A percentile compares a stretch with the other conserved stretches of the same genome.
These are phyloP conservation scores for Petaurus breviceps DNA, from an alignment of 2,113 vertebrate species.

Conservation along the genomic window DNA sequence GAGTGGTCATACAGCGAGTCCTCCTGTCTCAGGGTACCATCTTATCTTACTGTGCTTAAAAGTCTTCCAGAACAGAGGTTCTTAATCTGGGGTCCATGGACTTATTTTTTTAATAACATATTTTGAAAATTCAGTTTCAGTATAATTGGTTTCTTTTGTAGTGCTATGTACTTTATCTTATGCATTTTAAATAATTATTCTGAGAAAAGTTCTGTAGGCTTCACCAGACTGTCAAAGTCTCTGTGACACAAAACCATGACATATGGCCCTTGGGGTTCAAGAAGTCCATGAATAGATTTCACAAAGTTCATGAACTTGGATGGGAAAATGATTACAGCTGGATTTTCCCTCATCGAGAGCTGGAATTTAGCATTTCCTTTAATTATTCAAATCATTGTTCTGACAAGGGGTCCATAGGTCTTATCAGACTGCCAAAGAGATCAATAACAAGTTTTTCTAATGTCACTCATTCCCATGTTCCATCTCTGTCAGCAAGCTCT, in stretches of 20 bases:
- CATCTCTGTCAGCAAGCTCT: not conserved
- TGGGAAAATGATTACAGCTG: not conserved
- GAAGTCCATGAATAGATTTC: not conserved
- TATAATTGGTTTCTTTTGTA: not conserved
- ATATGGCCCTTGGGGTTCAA: not conserved
- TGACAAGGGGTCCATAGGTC: not conserved
- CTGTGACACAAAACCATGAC: not conserved
- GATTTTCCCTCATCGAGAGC: not conserved
- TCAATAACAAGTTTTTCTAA: not conserved
- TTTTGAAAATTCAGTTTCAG: not conserved
- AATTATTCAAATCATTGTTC: not conserved
- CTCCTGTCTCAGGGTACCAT: not conserved
- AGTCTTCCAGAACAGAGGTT: not conserved
- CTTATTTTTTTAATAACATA: not conserved
- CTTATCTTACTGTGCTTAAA: not conserved
- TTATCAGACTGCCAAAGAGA: not conserved
- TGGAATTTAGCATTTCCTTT: not conserved
- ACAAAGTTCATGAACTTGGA: not conserved
- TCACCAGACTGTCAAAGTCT: not conserved
- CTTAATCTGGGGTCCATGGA: not conserved
- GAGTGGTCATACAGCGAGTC: not conserved
- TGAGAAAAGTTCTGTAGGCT: not conserved
- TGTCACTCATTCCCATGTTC: not conserved
- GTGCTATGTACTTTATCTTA: not conserved
- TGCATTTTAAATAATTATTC: not conserved